phyloP scores from a whole-genome alignment of 2,888 invertebrate species.

The Parnassius apollo region DNA sequence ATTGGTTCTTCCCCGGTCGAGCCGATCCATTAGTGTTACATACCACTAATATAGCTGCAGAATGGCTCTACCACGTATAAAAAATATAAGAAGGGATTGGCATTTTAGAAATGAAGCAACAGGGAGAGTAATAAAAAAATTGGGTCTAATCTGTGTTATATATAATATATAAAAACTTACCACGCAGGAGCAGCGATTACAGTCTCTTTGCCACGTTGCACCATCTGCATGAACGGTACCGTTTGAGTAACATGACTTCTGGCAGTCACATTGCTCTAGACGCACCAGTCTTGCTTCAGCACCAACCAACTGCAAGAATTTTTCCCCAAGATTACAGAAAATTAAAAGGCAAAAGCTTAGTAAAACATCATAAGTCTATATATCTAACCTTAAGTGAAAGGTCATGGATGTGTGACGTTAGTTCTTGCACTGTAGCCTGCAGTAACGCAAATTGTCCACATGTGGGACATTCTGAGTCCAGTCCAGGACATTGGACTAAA shows the following conservation, averaged over 20 bases:
- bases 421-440: slow-evolving; percentile 90
- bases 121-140: too few relatives aligned
- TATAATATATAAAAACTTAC: slow-evolving; percentile 68
- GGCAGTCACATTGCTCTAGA: slow-evolving; percentile 94
- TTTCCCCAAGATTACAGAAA: not conserved
- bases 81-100: too few relatives aligned
- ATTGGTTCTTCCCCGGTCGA: too few relatives aligned
- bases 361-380: not conserved
- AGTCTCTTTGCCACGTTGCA: slow-evolving; percentile 91
- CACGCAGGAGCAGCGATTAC: slow-evolving; percentile 94
- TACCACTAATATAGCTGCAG: too few relatives aligned
- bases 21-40: too few relatives aligned
- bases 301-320: slow-evolving; percentile 85
- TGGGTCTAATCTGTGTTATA: too few relatives aligned
- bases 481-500: slow-evolving; percentile 91
- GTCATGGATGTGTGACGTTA: slow-evolving; percentile 90
- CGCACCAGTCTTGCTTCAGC: slow-evolving; percentile 89
- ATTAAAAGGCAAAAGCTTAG: not conserved
- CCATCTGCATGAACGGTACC: slow-evolving; percentile 91
- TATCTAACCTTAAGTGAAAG: slow-evolving; percentile 89
- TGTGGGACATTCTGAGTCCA: slow-evolving; percentile 93
- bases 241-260: slow-evolving; percentile 91
- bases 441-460: slow-evolving; percentile 93
- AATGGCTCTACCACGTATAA: too few relatives aligned
- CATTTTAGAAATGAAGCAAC: too few relatives aligned